Percentiles rank a stretch among this genome's conserved stretches.
phyloP scores from a whole-genome alignment of 64 coral and sea anemone species.

The Anthopleura sola region DNA sequence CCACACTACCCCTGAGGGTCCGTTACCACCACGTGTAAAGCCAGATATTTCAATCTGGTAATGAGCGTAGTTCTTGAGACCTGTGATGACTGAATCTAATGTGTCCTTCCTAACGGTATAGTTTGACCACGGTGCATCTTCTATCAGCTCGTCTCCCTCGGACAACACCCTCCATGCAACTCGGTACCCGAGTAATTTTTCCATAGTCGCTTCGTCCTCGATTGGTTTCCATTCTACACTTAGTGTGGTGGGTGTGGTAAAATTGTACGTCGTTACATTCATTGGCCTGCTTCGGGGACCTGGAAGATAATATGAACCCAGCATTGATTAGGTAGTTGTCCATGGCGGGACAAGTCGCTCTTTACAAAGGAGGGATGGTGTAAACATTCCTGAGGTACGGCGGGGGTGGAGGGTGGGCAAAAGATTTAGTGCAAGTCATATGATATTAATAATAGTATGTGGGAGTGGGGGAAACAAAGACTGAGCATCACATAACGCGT shows the following conservation, averaged over 20 bases:
- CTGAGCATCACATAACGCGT: too few relatives aligned
- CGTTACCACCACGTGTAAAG: constrained; percentile 41
- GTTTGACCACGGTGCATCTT: constrained; percentile 34
- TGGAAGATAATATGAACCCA: background rate
- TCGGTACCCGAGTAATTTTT: constrained; percentile 56
- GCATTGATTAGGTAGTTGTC: too few relatives aligned
- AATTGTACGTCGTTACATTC: constrained; percentile 37
- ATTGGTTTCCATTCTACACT: constrained; percentile 49
- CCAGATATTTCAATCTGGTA: constrained; percentile 60
- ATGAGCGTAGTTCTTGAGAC: constrained; percentile 37
- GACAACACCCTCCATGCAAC: constrained; percentile 38
- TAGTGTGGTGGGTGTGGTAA: constrained; percentile 43
- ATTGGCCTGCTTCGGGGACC: constrained; percentile 34
- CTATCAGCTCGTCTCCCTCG: constrained; percentile 34
- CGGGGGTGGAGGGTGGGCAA: too few relatives aligned
- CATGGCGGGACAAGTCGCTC: too few relatives aligned
- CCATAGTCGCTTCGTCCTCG: constrained; percentile 1
- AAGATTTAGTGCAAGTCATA: too few relatives aligned
- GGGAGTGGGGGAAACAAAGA: too few relatives aligned
- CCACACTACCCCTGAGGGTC: constrained; percentile 34
- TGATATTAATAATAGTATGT: too few relatives aligned
- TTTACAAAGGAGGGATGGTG: too few relatives aligned
- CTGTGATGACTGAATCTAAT: background rate
- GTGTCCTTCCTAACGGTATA: constrained; percentile 45
- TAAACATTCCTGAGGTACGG: too few relatives aligned